These are phyloP conservation scores for Strix occidentalis DNA, from an alignment of 2,797 vertebrate species.

Conservation along the genomic window DNA sequence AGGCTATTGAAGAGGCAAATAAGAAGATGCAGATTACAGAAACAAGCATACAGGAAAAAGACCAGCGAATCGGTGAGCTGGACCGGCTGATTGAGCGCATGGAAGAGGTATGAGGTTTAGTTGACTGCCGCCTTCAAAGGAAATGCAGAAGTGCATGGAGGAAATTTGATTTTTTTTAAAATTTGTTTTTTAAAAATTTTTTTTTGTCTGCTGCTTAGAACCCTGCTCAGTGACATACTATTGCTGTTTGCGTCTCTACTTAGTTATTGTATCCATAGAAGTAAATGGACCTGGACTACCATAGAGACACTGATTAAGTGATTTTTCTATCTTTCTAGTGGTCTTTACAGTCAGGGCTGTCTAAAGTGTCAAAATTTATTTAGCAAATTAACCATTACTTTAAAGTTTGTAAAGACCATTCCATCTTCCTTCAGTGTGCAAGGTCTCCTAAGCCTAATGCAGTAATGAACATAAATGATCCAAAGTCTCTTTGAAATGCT, in stretches of 20 bases:
- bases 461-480: background rate
- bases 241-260: background rate
- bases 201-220: background rate
- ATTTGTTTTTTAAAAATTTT: too few species aligned
- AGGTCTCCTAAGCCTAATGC: background rate
- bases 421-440: background rate
- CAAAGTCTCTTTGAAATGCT: background rate
- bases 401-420: background rate
- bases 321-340: background rate
- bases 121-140: background rate
- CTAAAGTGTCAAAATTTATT: background rate
- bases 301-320: background rate
- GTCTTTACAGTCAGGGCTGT: background rate
- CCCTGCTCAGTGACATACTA: background rate
- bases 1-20: slow-evolving; percentile 90
- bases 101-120: slow-evolving; percentile 81
- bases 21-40: slow-evolving; percentile 83
- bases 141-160: background rate
- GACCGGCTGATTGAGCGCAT: slow-evolving; percentile 91
- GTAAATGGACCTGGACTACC: background rate
- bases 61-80: slow-evolving; percentile 89
- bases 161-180: too few species aligned
- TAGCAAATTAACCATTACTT: background rate
- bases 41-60: slow-evolving; percentile 88
- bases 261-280: background rate